Base-by-base conservation (phyloP, 1,140 invertebrate species). In the Camponotus vicinus region DNA sequence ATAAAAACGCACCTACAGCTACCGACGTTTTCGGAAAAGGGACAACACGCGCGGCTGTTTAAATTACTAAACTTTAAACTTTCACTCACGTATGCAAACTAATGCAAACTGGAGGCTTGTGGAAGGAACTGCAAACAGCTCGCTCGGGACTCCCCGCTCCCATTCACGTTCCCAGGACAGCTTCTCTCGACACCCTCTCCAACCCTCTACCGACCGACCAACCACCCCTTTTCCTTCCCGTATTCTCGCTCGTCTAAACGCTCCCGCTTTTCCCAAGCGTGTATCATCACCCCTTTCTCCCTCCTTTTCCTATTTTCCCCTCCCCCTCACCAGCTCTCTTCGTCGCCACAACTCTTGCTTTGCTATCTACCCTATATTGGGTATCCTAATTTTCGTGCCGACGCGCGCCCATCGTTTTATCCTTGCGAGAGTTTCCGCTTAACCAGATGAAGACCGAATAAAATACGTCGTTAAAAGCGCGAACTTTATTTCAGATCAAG, bases 31-130 rank as follows among this genome's bases (percentile, higher is more conserved):
- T 89, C 79, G 83, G 77, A 91, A 91, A 92, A 90, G 84, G 87
- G 91, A 92, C 87, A 90, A 70, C 85, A 64, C 89, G 59, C 75
- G 55, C 78, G 88, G 86, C 89, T 93, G 91, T 92, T 92, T 89
- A 92, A 93, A 94, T 93, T 91, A 90, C 92, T 92, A 92, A 93
- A 93, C 91, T 94, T 93, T 92, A 91, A 93, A 93, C 92, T 93
- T 92, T 92, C 88, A 91, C 91, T 92, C 89, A 90, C 85, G 90
- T 91, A 93, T 93, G 93, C 91, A 93, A 93, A 93, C 91, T 94
- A 93, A 92, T 91, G 90, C 92, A 92, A 93, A 92, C 88, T 89
- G 90, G 87, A 91, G 91, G 92, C 92, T 90, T 91, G 92, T 89
- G 89, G 90, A 92, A 93, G 92, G 92, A 92, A 92, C 92, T 92